A percentile compares a stretch with the other conserved stretches of the same genome.
phyloP scores from a whole-genome alignment of 2,113 vertebrate species.

The Colaptes auratus region DNA sequence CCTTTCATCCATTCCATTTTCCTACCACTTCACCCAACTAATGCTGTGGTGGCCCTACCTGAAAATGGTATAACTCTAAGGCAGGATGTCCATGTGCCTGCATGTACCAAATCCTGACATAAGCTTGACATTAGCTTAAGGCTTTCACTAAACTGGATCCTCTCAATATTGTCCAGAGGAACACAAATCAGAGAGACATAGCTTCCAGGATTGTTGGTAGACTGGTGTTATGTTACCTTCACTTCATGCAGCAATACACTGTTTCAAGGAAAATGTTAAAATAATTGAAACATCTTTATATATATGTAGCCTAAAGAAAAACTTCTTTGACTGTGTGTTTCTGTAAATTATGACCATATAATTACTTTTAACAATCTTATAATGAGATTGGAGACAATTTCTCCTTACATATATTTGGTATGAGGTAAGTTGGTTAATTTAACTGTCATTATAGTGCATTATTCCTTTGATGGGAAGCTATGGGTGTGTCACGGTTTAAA shows the following conservation, averaged over 20 bases:
- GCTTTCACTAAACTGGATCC: background rate
- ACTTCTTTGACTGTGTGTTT: background rate
- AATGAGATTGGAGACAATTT: background rate
- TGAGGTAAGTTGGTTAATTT: background rate
- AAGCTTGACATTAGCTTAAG: background rate
- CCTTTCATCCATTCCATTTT: background rate
- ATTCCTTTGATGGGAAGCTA: background rate
- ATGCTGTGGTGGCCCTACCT: background rate
- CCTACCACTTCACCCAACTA: fast-evolving
- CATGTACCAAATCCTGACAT: too few relatives aligned
- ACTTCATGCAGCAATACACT: background rate
- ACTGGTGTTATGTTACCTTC: background rate
- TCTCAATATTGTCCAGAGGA: background rate
- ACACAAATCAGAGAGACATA: too few relatives aligned
- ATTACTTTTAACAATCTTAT: background rate
- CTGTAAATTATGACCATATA: background rate
- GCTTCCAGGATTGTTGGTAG: background rate
- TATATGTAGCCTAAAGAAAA: background rate
- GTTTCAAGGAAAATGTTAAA: background rate
- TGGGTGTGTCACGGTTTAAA: too few relatives aligned
- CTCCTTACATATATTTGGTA: background rate
- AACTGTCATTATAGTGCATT: background rate
- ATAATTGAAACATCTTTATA: background rate
- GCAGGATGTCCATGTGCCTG: background rate
- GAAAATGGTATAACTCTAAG: background rate